These are phyloP conservation scores for Platygyra sinensis DNA, from an alignment of 64 coral and sea anemone species.

Conservation along the genomic window DNA sequence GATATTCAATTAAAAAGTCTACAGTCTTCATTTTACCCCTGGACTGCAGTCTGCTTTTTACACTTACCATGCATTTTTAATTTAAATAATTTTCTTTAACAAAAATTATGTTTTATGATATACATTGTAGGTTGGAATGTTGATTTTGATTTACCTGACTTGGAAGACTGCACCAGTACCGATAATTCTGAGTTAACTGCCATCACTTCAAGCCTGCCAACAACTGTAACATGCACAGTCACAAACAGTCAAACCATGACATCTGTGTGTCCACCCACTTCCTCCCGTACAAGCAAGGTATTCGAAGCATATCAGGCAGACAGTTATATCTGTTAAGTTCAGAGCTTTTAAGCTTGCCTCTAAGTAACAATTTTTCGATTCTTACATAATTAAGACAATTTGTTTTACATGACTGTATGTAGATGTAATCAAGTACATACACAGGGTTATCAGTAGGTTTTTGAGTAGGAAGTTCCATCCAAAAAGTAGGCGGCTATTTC, in stretches of 20 bases:
- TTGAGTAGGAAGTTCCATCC: too few species aligned
- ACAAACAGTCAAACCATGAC: not conserved
- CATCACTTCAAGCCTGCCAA: not conserved
- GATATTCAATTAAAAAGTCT: too few species aligned
- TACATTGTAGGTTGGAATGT: slow-evolving; percentile 17
- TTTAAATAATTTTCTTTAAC: too few species aligned
- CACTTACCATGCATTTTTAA: too few species aligned
- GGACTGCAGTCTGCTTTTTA: not conserved
- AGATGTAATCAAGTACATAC: too few species aligned
- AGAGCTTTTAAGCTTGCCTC: too few species aligned
- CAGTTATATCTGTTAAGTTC: not conserved
- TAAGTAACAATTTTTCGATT: too few species aligned
- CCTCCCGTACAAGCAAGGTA: not conserved
- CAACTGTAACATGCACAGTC: not conserved
- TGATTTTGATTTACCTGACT: slow-evolving; percentile 29
- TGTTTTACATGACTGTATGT: too few species aligned
- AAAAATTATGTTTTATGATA: not conserved
- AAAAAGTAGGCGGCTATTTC: too few species aligned
- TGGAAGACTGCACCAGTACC: not conserved
- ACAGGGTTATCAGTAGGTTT: too few species aligned
- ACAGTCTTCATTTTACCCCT: too few species aligned
- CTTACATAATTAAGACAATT: too few species aligned
- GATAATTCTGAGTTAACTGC: not conserved
- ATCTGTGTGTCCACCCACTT: not conserved
- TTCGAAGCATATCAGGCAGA: not conserved